A percentile compares a stretch with the other conserved stretches of the same genome.
Conservation (phyloP, 2,888 invertebrate species). For the Esperia sulphurella region DNA sequence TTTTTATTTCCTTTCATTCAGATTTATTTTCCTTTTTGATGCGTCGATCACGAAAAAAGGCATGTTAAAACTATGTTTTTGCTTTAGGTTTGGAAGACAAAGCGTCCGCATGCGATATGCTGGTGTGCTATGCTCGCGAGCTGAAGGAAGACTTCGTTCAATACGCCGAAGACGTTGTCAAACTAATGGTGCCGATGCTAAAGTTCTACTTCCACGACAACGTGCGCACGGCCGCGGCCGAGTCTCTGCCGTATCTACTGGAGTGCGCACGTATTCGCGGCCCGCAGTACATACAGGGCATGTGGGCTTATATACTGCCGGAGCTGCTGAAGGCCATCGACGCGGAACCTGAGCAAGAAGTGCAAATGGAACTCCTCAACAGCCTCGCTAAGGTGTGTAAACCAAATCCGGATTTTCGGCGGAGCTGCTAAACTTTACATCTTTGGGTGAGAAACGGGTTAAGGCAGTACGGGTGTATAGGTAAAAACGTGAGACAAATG, state of each 20-base stretch:
- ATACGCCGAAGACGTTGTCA: constrained; percentile 84
- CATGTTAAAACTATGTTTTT: no score
- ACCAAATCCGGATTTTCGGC: no score
- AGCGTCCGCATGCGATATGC: constrained; percentile 97
- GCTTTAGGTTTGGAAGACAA: constrained; percentile 92
- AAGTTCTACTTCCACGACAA: constrained; percentile 97
- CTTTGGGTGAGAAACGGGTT: no score
- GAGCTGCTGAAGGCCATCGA: constrained; percentile 93
- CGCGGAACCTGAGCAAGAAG: constrained; percentile 94
- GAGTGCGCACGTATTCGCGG: constrained; percentile 93
- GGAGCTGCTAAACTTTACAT: no score
- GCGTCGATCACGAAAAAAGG: no score
- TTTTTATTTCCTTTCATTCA: no score
- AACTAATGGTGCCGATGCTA: constrained; percentile 91
- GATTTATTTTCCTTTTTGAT: no score
- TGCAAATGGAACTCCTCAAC: constrained; percentile 89
- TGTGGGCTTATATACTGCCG: constrained; percentile 94
- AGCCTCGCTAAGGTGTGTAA: constrained; percentile 84
- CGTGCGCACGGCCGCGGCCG: constrained; percentile 95
- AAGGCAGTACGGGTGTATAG: no score
- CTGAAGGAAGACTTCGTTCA: constrained; percentile 87
- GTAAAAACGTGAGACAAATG: no score
- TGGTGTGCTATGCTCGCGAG: constrained; percentile 96
- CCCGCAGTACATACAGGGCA: constrained; percentile 80
- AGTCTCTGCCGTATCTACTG: constrained; percentile 91